These are phyloP conservation scores for Antennarius maculatus DNA, from an alignment of 2,797 vertebrate species.

Conservation along the genomic window DNA sequence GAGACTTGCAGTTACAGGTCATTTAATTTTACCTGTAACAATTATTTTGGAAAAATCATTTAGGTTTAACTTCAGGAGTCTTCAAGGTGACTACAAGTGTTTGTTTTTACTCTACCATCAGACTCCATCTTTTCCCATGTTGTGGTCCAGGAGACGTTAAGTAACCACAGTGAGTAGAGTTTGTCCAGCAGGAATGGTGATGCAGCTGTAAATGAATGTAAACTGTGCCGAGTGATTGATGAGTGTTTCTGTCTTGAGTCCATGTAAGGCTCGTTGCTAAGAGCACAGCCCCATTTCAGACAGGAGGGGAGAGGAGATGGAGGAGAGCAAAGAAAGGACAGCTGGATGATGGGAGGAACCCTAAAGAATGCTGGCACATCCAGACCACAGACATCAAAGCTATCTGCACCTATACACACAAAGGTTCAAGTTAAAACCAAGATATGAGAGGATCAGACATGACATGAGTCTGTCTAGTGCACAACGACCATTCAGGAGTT, in stretches of 20 bases:
- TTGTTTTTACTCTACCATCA: slow-evolving; percentile 14
- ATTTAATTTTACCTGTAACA: not conserved
- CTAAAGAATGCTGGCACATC: slow-evolving; percentile 4
- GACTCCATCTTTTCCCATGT: not conserved
- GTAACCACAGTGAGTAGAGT: slow-evolving; percentile 37
- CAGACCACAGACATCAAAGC: not conserved
- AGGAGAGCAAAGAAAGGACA: slow-evolving; percentile 26
- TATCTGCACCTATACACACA: not conserved
- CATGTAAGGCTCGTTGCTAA: slow-evolving; percentile 73
- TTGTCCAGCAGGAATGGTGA: slow-evolving; percentile 54
- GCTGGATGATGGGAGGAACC: slow-evolving; percentile 28
- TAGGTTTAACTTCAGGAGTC: not conserved
- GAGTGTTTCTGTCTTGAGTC: slow-evolving; percentile 61
- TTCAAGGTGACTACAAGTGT: slow-evolving; percentile 9
- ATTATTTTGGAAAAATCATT: not conserved
- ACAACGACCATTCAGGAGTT: not conserved
- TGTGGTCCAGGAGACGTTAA: slow-evolving; percentile 24
- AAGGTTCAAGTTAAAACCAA: too few species aligned
- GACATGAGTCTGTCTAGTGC: not conserved
- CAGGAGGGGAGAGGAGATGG: slow-evolving; percentile 27
- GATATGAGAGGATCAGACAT: not conserved
- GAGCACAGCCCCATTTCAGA: slow-evolving; percentile 41
- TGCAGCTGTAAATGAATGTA: slow-evolving; percentile 69
- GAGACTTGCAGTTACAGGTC: not conserved
- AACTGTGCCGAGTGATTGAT: slow-evolving; percentile 58